phyloP scores from a whole-genome alignment of 2,113 vertebrate species.

The Lycaon pictus region DNA sequence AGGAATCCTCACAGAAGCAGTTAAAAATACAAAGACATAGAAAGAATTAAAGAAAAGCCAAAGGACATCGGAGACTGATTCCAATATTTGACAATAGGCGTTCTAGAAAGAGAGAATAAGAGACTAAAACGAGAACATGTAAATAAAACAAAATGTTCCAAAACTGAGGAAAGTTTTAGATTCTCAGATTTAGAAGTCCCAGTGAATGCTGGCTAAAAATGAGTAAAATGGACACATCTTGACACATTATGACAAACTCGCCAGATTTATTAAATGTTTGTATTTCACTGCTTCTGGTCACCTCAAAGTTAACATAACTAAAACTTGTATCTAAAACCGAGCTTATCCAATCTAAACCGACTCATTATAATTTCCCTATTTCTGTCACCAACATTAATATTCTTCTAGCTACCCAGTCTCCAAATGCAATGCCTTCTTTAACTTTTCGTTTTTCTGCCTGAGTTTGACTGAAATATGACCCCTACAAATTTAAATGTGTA shows the following conservation, averaged over 20 bases:
- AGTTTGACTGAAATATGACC: neutral
- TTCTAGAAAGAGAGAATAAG: slow-evolving; percentile 46
- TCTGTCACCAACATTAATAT: neutral
- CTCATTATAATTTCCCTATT: neutral
- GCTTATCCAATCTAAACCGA: neutral
- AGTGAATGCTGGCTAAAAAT: neutral
- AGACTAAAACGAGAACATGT: neutral
- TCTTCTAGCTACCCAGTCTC: neutral
- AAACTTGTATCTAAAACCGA: neutral
- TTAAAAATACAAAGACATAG: neutral
- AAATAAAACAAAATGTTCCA: neutral
- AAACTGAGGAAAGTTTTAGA: neutral
- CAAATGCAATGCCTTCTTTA: neutral
- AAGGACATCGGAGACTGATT: neutral
- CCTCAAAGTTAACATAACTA: slow-evolving; percentile 8
- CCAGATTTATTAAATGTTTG: neutral
- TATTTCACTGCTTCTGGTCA: neutral
- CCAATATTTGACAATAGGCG: neutral
- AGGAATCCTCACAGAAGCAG: slow-evolving; percentile 46
- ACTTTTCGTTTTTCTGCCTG: neutral
- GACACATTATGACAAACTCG: neutral
- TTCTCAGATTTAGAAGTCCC: neutral
- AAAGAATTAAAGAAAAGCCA: neutral
- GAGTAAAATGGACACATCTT: slow-evolving; percentile 6
- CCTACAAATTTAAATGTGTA: neutral